Evolutionary conservation across 2,888 invertebrate genomes (phyloP), one percentile per base, ranked within the genome.

Genomic region (Epsilonema sp.): DNA sequence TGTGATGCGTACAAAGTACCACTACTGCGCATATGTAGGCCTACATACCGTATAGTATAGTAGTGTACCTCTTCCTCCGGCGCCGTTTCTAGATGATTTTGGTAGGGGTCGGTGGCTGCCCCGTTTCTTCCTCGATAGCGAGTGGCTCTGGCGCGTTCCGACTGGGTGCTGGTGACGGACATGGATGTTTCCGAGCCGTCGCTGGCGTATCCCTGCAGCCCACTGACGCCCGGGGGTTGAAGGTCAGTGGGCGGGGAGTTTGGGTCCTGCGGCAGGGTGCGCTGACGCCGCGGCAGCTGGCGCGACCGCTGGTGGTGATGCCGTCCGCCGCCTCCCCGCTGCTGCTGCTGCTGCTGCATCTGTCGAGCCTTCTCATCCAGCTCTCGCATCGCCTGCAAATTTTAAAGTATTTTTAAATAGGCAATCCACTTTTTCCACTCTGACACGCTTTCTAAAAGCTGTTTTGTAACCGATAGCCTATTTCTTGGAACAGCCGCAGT

Each of bases 301-400:
- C 19, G 36, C n/a, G 11, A 13, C 11, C 37, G 38, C 4, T 22
- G 45, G 36, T 44, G 22, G 37, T 21, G 25, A n/a, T 11, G 5
- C 3, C 11, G 21, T 3, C 21, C 5, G 4, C 55, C 55, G 22
- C 21, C 5, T 3, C 3, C 4, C 4, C 5, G 4, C 39, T 16
- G 19, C 5, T 8, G 5, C 57, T 58, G 40, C 53, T 55, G 48
- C 55, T 56, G 48, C 56, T 56, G 21, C 52, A 49, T 40, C 57
- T 58, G 13, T 56, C 46, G 37, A 54, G 55, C 26, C 60, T 44
- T 49, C n/a, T 39, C 44, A 4, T 21, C 26, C 20, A 43, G 44
- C 19, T 43, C 44, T 8, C 44, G 42, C 42, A 42, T 42, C 22
- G 42, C 42, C 42, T 42, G n/a, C n/a, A n/a, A 11, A 19, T 8